These are phyloP conservation scores for Bombus vancouverensis DNA, from an alignment of 1,140 invertebrate genomes.

Conservation along the genomic window DNA sequence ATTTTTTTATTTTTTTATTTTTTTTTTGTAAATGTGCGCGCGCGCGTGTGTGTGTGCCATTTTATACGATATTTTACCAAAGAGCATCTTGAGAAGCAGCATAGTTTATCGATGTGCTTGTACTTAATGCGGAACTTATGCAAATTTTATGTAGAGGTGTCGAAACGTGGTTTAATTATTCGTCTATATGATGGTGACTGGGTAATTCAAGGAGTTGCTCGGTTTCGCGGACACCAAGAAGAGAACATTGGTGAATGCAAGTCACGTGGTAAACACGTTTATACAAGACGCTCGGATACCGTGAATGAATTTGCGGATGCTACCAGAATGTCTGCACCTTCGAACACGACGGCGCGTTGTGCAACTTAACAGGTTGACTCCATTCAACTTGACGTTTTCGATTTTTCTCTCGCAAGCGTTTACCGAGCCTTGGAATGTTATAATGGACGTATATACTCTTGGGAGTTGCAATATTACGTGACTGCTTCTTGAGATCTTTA, in stretches of 20 bases:
- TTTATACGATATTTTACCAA: not conserved
- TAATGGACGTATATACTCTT: no score
- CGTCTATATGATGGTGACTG: not conserved
- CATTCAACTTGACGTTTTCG: not conserved
- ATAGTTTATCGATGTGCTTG: not conserved
- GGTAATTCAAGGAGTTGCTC: conserved; percentile 27
- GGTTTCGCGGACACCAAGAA: conserved; percentile 69
- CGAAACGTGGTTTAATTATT: not conserved
- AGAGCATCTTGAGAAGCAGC: not conserved
- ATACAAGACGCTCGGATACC: conserved; percentile 50
- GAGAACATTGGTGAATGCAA: conserved; percentile 65
- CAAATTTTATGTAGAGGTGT: not conserved
- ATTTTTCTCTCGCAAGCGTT: not conserved
- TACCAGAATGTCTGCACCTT: conserved; percentile 56
- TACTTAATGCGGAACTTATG: not conserved
- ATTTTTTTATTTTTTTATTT: not conserved
- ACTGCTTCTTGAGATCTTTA: not conserved
- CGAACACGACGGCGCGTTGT: not conserved
- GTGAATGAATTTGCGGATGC: conserved; percentile 60
- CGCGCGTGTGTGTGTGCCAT: not conserved
- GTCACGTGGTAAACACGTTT: conserved; percentile 64
- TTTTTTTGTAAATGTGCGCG: not conserved
- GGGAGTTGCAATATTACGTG: not conserved
- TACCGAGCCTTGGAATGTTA: not conserved
- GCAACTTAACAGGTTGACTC: conserved; percentile 24